Conservation (phyloP, 2,797 vertebrate genomes). For the Epinephelus coioides region DNA sequence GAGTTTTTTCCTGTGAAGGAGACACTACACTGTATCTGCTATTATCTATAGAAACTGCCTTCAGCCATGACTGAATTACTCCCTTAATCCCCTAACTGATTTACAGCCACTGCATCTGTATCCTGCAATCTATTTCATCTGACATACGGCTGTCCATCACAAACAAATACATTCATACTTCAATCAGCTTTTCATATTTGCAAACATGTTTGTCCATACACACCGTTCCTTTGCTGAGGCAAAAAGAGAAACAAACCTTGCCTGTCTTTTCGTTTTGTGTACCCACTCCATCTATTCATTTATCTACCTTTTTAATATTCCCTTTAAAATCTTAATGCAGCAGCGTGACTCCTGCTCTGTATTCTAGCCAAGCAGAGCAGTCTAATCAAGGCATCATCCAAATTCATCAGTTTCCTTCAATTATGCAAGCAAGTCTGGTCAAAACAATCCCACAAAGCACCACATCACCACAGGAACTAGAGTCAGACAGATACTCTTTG, state of each 20-base stretch:
- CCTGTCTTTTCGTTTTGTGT: not conserved
- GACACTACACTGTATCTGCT: slow-evolving; percentile 11
- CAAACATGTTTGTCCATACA: slow-evolving; percentile 3
- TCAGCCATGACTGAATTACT: slow-evolving; percentile 46
- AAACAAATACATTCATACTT: slow-evolving; percentile 30
- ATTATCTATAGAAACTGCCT: slow-evolving; percentile 48
- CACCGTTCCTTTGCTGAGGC: not conserved
- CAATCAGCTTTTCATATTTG: slow-evolving; percentile 36
- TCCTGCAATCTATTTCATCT: slow-evolving; percentile 47
- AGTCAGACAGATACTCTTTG: slow-evolving; percentile 40
- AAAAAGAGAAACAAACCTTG: slow-evolving; percentile 4
- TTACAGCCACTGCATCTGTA: slow-evolving; percentile 40
- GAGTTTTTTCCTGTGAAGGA: slow-evolving; percentile 13
- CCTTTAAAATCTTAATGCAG: slow-evolving; percentile 51
- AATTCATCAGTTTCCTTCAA: slow-evolving; percentile 74
- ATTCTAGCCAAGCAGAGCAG: slow-evolving; percentile 53
- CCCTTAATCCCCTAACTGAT: slow-evolving; percentile 61
- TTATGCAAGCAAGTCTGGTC: slow-evolving; percentile 66
- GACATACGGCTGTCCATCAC: slow-evolving; percentile 37
- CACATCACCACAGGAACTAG: slow-evolving; percentile 29
- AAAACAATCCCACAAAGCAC: slow-evolving; percentile 62
- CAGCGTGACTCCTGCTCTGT: slow-evolving; percentile 57
- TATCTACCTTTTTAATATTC: slow-evolving; percentile 59
- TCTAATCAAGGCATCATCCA: slow-evolving; percentile 72
- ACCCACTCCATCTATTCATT: slow-evolving; percentile 37